Conservation (phyloP, 1,140 invertebrate genomes). For the Leptopilina boulardi region DNA sequence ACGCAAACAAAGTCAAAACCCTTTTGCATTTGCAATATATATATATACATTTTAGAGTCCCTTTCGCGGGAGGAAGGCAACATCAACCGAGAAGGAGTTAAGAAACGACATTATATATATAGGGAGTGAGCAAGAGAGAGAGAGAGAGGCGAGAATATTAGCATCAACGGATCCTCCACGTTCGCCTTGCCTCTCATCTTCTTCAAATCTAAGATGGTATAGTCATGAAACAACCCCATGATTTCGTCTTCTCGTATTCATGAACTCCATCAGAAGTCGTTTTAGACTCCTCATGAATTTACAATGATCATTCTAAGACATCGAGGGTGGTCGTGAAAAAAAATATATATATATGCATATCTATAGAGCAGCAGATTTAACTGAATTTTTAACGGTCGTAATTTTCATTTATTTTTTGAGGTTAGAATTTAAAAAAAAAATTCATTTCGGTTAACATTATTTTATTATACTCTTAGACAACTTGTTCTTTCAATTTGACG, state of each 20-base stretch:
- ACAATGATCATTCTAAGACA: conserved; percentile 32
- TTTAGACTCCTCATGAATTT: conserved; percentile 47
- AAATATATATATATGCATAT: background rate
- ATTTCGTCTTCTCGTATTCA: conserved; percentile 53
- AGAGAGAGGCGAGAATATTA: conserved; percentile 35
- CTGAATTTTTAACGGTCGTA: too few species aligned
- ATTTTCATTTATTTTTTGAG: too few species aligned
- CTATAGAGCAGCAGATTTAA: background rate
- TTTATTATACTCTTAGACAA: too few species aligned
- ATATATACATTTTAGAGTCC: conserved; percentile 54
- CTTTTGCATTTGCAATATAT: conserved; percentile 53
- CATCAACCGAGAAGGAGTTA: conserved; percentile 2
- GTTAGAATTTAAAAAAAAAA: too few species aligned
- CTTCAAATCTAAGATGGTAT: conserved; percentile 50
- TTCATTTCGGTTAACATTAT: too few species aligned
- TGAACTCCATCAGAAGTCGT: conserved; percentile 49
- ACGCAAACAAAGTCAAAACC: conserved; percentile 61
- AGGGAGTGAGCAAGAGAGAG: conserved; percentile 11
- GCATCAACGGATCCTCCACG: conserved; percentile 40
- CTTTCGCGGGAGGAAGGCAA: background rate
- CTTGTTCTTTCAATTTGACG: too few species aligned
- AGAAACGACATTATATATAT: conserved; percentile 33
- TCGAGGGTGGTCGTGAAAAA: background rate
- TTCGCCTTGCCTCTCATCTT: background rate
- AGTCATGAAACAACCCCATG: conserved; percentile 55